Evolutionary conservation across 2,113 vertebrate genomes (phyloP).

Genomic region (Lipophrys pholis): DNA sequence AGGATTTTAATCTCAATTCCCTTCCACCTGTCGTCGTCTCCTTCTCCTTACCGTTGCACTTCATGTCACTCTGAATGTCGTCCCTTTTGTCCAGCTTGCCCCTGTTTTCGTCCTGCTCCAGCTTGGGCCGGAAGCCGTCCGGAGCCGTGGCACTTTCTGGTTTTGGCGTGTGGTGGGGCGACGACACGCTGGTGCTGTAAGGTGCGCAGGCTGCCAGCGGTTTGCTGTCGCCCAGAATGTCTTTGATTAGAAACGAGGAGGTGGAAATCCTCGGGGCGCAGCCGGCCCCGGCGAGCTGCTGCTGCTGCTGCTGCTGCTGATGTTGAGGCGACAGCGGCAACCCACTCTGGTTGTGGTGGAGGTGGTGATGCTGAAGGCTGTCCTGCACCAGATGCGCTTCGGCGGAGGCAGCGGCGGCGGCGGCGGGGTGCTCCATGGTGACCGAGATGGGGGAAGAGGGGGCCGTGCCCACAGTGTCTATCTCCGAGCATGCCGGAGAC

Average conservation of each 20-base stretch:
- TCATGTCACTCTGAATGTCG: slow-evolving; percentile 90
- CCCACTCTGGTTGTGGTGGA: slow-evolving; percentile 85
- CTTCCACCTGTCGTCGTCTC: no score
- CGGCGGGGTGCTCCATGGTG: slow-evolving; percentile 89
- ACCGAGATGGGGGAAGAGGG: slow-evolving; percentile 96
- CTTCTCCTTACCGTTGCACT: slow-evolving; percentile 98
- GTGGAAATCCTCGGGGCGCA: slow-evolving; percentile 94
- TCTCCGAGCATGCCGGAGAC: slow-evolving; percentile 94
- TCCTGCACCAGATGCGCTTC: slow-evolving; percentile 89
- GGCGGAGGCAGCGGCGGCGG: slow-evolving; percentile 78
- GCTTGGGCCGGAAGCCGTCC: slow-evolving; percentile 95
- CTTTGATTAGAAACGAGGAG: slow-evolving; percentile 98
- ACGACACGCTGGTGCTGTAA: slow-evolving; percentile 96
- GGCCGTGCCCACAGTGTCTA: slow-evolving; percentile 94
- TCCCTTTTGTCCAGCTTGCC: slow-evolving; percentile 93
- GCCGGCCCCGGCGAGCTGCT: slow-evolving; percentile 88
- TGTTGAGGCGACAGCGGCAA: slow-evolving; percentile 82
- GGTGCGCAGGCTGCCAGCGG: slow-evolving; percentile 97
- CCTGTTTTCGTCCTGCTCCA: slow-evolving; percentile 93
- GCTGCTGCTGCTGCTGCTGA: slow-evolving; percentile 80
- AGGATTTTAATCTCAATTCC: no score
- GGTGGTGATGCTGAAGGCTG: slow-evolving; percentile 88
- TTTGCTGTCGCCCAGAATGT: slow-evolving; percentile 99
- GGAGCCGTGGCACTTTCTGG: slow-evolving; percentile 87
- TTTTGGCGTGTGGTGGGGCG: slow-evolving; percentile 94